Evolutionary conservation across 1,140 invertebrate species (phyloP).

Genomic region (Daktulosphaira vitifoliae): DNA sequence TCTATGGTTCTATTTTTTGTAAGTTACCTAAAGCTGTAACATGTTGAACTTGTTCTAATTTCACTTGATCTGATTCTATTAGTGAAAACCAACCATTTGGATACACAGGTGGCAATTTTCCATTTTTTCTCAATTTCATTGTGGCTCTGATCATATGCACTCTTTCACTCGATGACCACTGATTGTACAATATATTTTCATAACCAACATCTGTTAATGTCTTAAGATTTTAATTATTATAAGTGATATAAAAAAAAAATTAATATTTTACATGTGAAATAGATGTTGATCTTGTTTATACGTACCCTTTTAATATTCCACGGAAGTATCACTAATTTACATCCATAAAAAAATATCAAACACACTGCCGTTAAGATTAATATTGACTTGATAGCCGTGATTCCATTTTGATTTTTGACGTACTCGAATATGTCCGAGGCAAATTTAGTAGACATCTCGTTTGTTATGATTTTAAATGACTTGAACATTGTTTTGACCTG

Average conservation of each 20-base stretch:
- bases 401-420: neutral
- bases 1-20: too few relatives aligned
- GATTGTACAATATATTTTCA: constrained; percentile 36
- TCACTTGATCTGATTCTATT: constrained; percentile 58
- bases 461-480: neutral
- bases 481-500: neutral
- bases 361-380: too few relatives aligned
- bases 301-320: constrained; percentile 16
- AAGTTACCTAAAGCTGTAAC: constrained; percentile 60
- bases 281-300: neutral
- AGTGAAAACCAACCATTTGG: constrained; percentile 85
- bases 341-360: neutral
- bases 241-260: too few relatives aligned
- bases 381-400: too few relatives aligned
- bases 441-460: neutral
- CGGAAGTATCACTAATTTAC: neutral
- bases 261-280: too few relatives aligned
- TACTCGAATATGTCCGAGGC: neutral
- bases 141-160: constrained; percentile 32
- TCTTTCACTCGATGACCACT: constrained; percentile 20
- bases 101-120: constrained; percentile 67
- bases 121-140: constrained; percentile 44
- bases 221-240: constrained; percentile 35
- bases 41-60: constrained; percentile 51
- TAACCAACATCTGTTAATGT: constrained; percentile 47